These are phyloP conservation scores for Eurytoma adleriae DNA, from an alignment of 2,888 invertebrate species.

Conservation along the genomic window DNA sequence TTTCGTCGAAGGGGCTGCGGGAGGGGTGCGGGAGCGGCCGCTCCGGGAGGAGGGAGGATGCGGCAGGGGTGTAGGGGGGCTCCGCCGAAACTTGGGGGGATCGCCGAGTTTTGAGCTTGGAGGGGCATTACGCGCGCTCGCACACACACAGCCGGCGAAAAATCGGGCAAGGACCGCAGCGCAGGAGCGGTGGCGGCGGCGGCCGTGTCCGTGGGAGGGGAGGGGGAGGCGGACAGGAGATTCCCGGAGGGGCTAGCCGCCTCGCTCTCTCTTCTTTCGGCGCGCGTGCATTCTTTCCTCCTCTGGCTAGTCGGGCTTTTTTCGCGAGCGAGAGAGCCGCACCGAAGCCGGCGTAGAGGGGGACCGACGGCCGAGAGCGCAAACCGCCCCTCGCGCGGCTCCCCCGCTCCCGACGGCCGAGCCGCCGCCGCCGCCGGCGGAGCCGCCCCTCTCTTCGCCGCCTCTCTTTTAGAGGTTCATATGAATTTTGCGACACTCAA, in stretches of 20 bases:
- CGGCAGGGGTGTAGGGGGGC: slow-evolving; percentile 43
- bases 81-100: slow-evolving; percentile 21
- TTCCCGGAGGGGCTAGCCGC: slow-evolving; percentile 54
- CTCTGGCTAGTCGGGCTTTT: slow-evolving; percentile 53
- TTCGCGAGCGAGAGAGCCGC: slow-evolving; percentile 11
- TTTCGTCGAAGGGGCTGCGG: slow-evolving; percentile 52
- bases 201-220: neutral
- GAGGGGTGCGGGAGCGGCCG: slow-evolving; percentile 47
- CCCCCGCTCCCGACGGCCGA: slow-evolving; percentile 56
- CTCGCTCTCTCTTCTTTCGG: slow-evolving; percentile 52
- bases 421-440: slow-evolving; percentile 59
- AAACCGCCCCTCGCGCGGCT: slow-evolving; percentile 60
- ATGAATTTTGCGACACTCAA: slow-evolving; percentile 81
- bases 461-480: slow-evolving; percentile 76
- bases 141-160: slow-evolving; percentile 27
- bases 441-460: slow-evolving; percentile 69
- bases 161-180: slow-evolving; percentile 52
- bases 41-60: slow-evolving; percentile 12
- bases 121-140: slow-evolving; percentile 23
- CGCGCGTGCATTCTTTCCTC: slow-evolving; percentile 52
- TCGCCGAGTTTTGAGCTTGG: neutral
- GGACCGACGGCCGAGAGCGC: neutral
- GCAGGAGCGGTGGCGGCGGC: slow-evolving; percentile 36
- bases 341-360: slow-evolving; percentile 11
- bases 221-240: slow-evolving; percentile 46